Evolutionary conservation across 2,797 vertebrate species (phyloP), one percentile per base, ranked within the genome.

Genomic region (Antrozous pallidus): DNA sequence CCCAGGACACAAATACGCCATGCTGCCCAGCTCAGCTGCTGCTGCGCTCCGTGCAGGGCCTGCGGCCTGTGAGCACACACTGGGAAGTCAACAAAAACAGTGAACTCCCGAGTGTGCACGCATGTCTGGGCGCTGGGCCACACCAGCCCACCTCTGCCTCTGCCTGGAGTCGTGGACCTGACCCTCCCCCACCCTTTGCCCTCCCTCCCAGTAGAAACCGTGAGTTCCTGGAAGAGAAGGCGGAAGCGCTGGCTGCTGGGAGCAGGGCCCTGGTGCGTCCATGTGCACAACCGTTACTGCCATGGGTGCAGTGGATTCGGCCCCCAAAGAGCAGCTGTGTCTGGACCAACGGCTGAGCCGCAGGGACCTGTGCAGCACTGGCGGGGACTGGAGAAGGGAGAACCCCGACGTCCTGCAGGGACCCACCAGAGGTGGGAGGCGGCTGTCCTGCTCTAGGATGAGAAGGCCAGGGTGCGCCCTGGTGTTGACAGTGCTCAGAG

Each of bases 231-330:
- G 45, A 13, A n/a, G 42, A n/a, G 8, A 10, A 22, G 17, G 47
- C 18, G 22, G 31, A 74, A 20, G 73, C 3, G 10, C 73, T n/a
- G 73, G 45, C 10, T 1, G 73, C 31, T 1, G 45, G 45, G 45
- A 9, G 17, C 12, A 49, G 45, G 73, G 73, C 17, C 31, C 73
- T 2, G 31, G 45, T 1, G 10, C 1, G 10, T n/a, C 45, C 45
- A 0, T 1, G 18, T 33, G 18, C 45, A n/a, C 45, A 20, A 6
- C 70, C 5, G 4, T 73, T 2, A 9, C 11, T 1, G 2, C 42
- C 42, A 3, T n/a, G 5, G 10, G 42, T 4, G 5, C 71, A 0
- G 20, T 49, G 17, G 10, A 1, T 22, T 22, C 18, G 3, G 73
- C 45, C 73, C 31, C 45, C 11, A 28, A 7, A 20, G n/a, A 49